A percentile compares a stretch with the other conserved stretches of the same genome.
Conservation (phyloP, 1,140 invertebrate species). For the Sminthurinus signatus region DNA sequence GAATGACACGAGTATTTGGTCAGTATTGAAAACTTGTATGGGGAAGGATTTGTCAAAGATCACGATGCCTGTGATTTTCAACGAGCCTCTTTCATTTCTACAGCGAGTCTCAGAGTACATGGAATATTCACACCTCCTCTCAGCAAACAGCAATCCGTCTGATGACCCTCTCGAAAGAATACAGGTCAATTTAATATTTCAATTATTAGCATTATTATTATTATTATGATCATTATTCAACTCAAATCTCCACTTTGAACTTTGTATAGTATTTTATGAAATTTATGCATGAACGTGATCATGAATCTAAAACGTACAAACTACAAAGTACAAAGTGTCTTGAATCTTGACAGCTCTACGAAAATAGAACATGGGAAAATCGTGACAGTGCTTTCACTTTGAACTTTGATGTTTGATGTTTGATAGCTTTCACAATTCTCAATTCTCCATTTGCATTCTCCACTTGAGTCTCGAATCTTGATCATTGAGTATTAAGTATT, state of each 20-base stretch:
- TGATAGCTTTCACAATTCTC: too few relatives aligned
- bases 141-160: slow-evolving; percentile 56
- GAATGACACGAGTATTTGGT: slow-evolving; percentile 87
- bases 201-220: too few relatives aligned
- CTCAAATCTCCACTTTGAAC: neutral
- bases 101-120: slow-evolving; percentile 91
- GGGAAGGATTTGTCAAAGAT: slow-evolving; percentile 95
- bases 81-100: slow-evolving; percentile 91
- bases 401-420: too few relatives aligned
- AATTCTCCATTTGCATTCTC: too few relatives aligned
- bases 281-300: neutral
- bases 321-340: too few relatives aligned
- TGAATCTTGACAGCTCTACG: too few relatives aligned
- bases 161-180: slow-evolving; percentile 71
- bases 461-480: too few relatives aligned
- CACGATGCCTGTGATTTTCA: slow-evolving; percentile 95
- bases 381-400: too few relatives aligned
- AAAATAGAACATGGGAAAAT: too few relatives aligned
- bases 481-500: too few relatives aligned
- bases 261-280: neutral
- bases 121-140: slow-evolving; percentile 83
- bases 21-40: slow-evolving; percentile 86
- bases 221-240: too few relatives aligned
- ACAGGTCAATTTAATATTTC: slow-evolving; percentile 51
- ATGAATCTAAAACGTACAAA: too few relatives aligned